Percentiles rank a stretch among this genome's conserved stretches.
These are phyloP conservation scores for Triplophysa dalaica DNA, from an alignment of 2,113 vertebrate genomes.

Conservation along the genomic window DNA sequence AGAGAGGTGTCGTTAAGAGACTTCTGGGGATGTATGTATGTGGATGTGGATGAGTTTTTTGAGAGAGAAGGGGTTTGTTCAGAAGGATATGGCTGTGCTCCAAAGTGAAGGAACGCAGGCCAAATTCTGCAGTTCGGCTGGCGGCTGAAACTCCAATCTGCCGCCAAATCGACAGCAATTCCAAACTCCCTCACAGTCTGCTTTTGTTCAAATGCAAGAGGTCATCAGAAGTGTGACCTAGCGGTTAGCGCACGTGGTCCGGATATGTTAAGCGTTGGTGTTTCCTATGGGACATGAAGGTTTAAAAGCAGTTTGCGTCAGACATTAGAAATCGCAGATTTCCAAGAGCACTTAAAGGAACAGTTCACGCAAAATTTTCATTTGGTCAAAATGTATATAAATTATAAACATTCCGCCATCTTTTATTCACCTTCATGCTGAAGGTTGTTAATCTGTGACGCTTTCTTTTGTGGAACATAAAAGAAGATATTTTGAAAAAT, in stretches of 20 bases:
- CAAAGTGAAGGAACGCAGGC: constrained; percentile 12
- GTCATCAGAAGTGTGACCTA: neutral
- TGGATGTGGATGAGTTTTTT: neutral
- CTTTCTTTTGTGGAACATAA: too few species aligned
- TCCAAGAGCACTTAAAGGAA: too few species aligned
- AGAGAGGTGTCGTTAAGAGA: neutral
- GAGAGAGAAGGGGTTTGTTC: neutral
- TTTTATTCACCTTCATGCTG: too few species aligned
- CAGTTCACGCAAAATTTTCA: too few species aligned
- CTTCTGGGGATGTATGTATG: neutral
- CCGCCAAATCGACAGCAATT: neutral
- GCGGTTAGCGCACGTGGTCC: neutral
- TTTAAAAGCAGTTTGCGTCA: neutral
- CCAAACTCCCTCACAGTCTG: neutral
- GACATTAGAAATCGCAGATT: neutral
- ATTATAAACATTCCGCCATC: too few species aligned
- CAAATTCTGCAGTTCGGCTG: constrained; percentile 1
- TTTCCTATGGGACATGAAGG: neutral
- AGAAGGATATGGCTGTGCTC: constrained; percentile 1
- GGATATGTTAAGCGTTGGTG: neutral
- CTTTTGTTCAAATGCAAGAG: neutral
- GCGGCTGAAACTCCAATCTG: neutral
- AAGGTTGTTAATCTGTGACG: too few species aligned
- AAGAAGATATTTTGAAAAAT: too few species aligned
- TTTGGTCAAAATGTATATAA: too few species aligned